Conservation (phyloP, 2,888 invertebrate species). For the Eupithecia inturbata region DNA sequence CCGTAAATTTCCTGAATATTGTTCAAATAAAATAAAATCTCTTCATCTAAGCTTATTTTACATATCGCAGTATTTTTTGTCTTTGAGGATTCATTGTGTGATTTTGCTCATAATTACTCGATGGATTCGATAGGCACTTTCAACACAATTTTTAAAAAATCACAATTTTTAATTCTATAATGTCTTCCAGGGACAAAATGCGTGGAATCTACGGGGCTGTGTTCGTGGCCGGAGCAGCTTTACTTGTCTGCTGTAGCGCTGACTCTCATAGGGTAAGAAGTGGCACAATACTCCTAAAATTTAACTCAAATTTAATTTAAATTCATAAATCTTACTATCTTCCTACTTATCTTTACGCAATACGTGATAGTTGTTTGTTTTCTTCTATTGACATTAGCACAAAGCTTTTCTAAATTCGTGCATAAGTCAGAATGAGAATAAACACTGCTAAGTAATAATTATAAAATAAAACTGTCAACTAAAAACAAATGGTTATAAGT, state of each 20-base stretch:
- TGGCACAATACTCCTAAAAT: too few species aligned
- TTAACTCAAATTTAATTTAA: too few species aligned
- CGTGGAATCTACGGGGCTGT: conserved; percentile 64
- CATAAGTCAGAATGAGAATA: too few species aligned
- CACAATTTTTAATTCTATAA: neutral
- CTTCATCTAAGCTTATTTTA: neutral
- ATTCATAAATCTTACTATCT: too few species aligned
- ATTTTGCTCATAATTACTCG: neutral
- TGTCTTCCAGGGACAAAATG: conserved; percentile 57
- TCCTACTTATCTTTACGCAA: too few species aligned
- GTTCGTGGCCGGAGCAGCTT: conserved; percentile 64
- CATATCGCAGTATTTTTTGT: neutral
- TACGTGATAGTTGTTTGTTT: too few species aligned
- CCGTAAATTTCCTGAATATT: neutral
- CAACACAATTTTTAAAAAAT: neutral
- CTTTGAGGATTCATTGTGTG: neutral
- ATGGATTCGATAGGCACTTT: neutral
- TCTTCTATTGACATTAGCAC: too few species aligned
- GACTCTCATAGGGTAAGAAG: conserved; percentile 70
- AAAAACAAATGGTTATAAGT: too few species aligned
- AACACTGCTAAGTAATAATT: too few species aligned
- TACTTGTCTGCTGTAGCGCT: conserved; percentile 72
- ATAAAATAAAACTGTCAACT: too few species aligned
- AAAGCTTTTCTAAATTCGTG: too few species aligned
- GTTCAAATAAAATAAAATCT: neutral